These are phyloP conservation scores for Luffia ferchaultella DNA, from an alignment of 2,888 invertebrate species.

Conservation along the genomic window DNA sequence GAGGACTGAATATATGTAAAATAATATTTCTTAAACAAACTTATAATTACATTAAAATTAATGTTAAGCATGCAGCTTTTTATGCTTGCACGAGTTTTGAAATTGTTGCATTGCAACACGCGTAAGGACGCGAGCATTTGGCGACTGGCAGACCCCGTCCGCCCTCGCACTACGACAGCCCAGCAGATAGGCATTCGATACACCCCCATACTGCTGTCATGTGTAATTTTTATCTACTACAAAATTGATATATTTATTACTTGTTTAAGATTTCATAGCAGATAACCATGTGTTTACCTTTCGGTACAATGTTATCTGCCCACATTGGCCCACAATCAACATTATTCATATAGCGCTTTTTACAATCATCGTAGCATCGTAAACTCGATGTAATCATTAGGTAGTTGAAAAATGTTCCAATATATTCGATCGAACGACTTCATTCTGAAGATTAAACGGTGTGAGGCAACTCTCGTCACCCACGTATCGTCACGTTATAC, in stretches of 20 bases:
- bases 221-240: neutral
- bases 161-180: neutral
- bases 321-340: no score
- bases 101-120: no score
- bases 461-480: constrained; percentile 30
- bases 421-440: constrained; percentile 35
- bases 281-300: neutral
- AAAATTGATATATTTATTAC: neutral
- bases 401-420: neutral
- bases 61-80: no score
- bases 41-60: no score
- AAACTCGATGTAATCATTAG: neutral
- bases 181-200: neutral
- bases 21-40: no score
- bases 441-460: constrained; percentile 47
- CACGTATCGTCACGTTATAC: constrained; percentile 45
- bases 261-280: neutral
- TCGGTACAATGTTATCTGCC: neutral
- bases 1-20: no score
- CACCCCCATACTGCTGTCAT: neutral
- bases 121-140: constrained; percentile 90
- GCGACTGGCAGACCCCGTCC: constrained; percentile 83
- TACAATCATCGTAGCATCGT: no score
- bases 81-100: no score
- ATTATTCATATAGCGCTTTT: no score